Evolutionary conservation across 2,797 vertebrate genomes (phyloP).

Genomic region (Poecilia velifera): DNA sequence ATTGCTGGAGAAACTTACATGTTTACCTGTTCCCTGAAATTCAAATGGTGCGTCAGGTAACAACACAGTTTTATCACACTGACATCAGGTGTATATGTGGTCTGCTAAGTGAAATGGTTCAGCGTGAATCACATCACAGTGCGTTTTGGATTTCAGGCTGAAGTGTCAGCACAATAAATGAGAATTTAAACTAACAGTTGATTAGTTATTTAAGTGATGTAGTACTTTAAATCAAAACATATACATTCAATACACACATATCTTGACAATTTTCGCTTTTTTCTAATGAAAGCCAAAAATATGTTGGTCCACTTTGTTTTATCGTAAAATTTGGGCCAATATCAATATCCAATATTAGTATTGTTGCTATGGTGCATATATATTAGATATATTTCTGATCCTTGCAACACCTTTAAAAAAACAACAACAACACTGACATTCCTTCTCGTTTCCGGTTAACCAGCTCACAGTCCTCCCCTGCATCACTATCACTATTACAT

Average conservation of each 20-base stretch:
- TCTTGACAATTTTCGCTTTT: neutral
- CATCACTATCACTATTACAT: neutral
- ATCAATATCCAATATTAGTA: neutral
- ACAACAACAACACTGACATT: neutral
- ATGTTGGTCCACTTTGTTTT: neutral
- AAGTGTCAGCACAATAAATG: neutral
- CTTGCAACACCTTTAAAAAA: neutral
- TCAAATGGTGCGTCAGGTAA: slow-evolving; percentile 59
- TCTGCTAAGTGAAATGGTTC: neutral
- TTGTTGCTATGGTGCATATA: neutral
- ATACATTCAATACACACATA: neutral
- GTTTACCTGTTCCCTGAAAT: slow-evolving; percentile 76
- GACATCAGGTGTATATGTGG: slow-evolving; percentile 23
- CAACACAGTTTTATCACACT: slow-evolving; percentile 37
- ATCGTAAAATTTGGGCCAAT: neutral
- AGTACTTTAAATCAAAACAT: neutral
- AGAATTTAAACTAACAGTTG: neutral
- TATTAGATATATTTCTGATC: neutral
- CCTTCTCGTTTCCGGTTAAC: neutral
- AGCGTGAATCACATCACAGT: neutral
- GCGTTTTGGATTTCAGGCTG: neutral
- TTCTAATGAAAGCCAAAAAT: neutral
- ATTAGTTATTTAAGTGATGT: neutral
- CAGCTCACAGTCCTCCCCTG: neutral
- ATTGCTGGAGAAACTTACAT: slow-evolving; percentile 42